A percentile compares a stretch with the other conserved stretches of the same genome.
phyloP scores from a whole-genome alignment of 2,113 vertebrate species.

The Fukomys damarensis region DNA sequence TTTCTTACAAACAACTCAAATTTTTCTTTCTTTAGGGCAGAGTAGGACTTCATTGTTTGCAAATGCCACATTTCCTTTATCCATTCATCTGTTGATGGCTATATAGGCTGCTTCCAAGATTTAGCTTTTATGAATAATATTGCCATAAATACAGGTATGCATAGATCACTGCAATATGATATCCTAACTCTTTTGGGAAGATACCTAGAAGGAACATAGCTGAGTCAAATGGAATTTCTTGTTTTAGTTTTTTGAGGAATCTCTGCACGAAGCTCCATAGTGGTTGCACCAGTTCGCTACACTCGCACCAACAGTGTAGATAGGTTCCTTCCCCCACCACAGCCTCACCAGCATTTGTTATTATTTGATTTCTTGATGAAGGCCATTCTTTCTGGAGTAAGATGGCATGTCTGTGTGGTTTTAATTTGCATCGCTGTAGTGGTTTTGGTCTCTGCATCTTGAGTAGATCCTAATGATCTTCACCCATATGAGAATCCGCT shows the following conservation, averaged over 20 bases:
- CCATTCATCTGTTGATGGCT: not conserved
- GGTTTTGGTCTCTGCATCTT: not conserved
- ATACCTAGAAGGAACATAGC: not conserved
- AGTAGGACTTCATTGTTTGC: not conserved
- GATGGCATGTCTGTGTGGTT: not conserved
- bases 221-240: not conserved
- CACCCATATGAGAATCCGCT: not conserved
- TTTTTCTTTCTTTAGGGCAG: not conserved
- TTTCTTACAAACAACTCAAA: not conserved
- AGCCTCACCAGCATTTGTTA: not conserved
- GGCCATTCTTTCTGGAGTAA: not conserved
- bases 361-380: not conserved
- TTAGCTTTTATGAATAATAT: not conserved
- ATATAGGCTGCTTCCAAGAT: not conserved
- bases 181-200: not conserved
- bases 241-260: not conserved
- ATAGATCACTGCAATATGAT: not conserved
- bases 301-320: not conserved
- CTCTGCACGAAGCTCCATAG: not conserved
- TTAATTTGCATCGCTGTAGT: not conserved
- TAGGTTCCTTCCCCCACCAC: not conserved
- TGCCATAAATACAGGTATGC: not conserved
- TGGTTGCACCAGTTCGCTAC: not conserved
- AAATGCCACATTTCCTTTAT: not conserved
- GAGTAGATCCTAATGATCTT: not conserved